Conservation (phyloP, 2,113 vertebrate genomes). For the Sula dactylatra region DNA sequence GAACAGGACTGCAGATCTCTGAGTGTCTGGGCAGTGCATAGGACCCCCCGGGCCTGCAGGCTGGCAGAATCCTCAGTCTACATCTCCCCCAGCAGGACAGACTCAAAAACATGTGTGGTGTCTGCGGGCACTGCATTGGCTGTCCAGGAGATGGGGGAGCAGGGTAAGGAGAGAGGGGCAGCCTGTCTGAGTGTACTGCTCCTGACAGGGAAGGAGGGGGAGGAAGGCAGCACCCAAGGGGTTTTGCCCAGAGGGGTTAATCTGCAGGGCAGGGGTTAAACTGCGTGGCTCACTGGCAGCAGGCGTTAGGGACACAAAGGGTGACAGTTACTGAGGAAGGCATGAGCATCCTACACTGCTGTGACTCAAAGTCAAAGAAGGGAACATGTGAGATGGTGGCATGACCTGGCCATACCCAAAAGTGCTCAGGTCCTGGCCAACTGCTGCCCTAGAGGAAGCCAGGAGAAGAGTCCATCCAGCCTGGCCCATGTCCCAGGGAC, state of each 20-base stretch:
- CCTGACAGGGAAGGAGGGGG: background rate
- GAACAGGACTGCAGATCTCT: background rate
- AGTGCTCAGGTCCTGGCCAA: background rate
- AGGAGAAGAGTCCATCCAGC: background rate
- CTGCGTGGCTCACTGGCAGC: background rate
- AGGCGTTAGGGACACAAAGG: accelerated
- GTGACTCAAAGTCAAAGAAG: background rate
- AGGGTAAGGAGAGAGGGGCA: background rate
- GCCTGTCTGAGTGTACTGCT: background rate
- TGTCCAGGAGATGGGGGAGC: background rate
- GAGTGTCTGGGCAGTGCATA: background rate
- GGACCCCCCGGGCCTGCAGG: background rate
- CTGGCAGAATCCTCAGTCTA: background rate
- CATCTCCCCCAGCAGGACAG: background rate
- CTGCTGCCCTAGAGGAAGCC: background rate
- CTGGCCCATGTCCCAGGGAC: background rate
- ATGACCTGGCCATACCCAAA: background rate
- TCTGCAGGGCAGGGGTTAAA: background rate
- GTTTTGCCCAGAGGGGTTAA: background rate
- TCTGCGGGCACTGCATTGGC: background rate
- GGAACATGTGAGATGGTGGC: background rate
- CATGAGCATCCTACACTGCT: background rate
- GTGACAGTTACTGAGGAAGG: background rate
- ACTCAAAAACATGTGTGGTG: background rate
- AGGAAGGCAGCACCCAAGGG: background rate